phyloP scores from a whole-genome alignment of 2,888 invertebrate genomes.

The Mythimna pallens region DNA sequence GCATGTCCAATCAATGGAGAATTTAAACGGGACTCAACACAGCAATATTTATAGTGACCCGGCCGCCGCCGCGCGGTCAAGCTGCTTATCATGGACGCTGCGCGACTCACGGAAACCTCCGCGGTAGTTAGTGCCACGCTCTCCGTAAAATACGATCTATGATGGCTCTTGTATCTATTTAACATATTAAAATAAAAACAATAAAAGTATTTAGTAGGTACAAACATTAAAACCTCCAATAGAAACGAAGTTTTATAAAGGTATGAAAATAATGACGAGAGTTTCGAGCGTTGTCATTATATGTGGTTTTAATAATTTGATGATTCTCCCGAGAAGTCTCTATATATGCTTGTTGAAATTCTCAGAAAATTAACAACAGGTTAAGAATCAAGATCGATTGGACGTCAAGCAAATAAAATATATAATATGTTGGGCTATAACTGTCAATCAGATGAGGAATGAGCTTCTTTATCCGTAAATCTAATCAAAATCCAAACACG shows the following conservation, averaged over 20 bases:
- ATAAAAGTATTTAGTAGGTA: constrained; percentile 7
- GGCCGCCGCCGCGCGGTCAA: constrained; percentile 67
- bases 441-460: constrained; percentile 51
- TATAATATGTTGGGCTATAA: constrained; percentile 27
- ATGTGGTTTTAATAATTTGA: constrained; percentile 28
- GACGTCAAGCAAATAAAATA: constrained; percentile 52
- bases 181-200: constrained; percentile 15
- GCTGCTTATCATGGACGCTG: constrained; percentile 72
- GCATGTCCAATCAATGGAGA: constrained; percentile 73
- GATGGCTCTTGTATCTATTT: constrained; percentile 45
- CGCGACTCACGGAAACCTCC: constrained; percentile 70
- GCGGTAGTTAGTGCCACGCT: constrained; percentile 66
- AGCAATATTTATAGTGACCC: constrained; percentile 81
- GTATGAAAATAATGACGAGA: constrained; percentile 29
- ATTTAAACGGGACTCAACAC: constrained; percentile 76
- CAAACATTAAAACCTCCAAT: background rate
- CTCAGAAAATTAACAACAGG: constrained; percentile 55
- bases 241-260: background rate
- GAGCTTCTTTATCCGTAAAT: constrained; percentile 55
- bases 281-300: constrained; percentile 47
- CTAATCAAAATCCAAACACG: constrained; percentile 45
- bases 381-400: constrained; percentile 48
- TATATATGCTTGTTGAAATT: constrained; percentile 20
- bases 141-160: constrained; percentile 70
- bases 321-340: constrained; percentile 18